A percentile compares a stretch with the other conserved stretches of the same genome.
These are phyloP conservation scores for Spheniscus humboldti DNA, from an alignment of 2,797 vertebrate species.

Conservation along the genomic window DNA sequence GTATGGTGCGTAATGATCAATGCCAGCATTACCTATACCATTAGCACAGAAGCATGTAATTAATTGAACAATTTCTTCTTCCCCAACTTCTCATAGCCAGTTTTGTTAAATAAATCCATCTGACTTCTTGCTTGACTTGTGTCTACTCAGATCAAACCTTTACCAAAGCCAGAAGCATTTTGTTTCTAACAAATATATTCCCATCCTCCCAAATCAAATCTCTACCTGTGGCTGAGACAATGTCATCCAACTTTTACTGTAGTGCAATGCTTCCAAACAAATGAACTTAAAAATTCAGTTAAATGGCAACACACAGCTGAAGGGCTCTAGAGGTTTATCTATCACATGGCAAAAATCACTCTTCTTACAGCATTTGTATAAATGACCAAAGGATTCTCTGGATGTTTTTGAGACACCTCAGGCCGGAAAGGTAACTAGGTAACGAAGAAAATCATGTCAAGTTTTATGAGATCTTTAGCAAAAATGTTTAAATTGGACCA, in stretches of 20 bases:
- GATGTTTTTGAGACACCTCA: not conserved
- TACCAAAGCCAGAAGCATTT: not conserved
- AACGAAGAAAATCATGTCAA: not conserved
- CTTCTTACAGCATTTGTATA: not conserved
- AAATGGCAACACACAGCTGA: not conserved
- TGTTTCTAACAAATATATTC: not conserved
- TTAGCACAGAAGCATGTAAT: not conserved
- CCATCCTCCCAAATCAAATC: not conserved
- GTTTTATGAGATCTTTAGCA: not conserved
- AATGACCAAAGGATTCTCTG: not conserved
- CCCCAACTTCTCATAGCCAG: not conserved
- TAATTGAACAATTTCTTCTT: not conserved
- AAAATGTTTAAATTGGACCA: not conserved
- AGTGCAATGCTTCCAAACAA: not conserved
- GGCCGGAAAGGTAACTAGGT: not conserved
- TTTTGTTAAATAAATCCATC: not conserved
- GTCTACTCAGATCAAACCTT: not conserved
- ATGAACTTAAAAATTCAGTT: not conserved
- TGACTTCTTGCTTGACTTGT: not conserved
- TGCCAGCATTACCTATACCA: not conserved
- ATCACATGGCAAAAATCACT: not conserved
- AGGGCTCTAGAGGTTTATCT: not conserved
- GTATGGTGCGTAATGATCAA: not conserved
- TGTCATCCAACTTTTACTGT: not conserved
- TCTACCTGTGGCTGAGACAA: not conserved